Base-by-base conservation (phyloP, 2,888 invertebrate genomes). In the Rhagophthalmus giganteus region DNA sequence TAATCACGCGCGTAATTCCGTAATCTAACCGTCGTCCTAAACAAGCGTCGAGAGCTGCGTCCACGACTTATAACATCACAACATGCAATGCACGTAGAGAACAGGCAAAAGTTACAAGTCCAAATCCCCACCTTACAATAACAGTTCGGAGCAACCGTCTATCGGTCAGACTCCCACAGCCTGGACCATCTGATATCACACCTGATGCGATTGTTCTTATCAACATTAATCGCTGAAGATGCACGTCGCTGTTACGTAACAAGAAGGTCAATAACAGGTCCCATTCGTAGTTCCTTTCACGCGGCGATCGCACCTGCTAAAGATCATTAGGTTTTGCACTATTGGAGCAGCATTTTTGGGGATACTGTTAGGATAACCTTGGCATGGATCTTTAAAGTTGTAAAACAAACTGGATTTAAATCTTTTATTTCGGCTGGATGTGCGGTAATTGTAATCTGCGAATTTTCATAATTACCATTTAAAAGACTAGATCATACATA, bases 121-220 rank as follows among this genome's bases (percentile, higher is more conserved):
- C 35, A 37, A 41, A 42, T 46, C 52, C 52, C 52, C 52, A 52
- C 52, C 41, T 49, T 35, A 4, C 15, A 30, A 11, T 12, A 12
- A 12, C 9, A 24, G 24, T 20, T 37, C 9, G 26, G 31, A 25
- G 49, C 35, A 14, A 26, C 26, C 34, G 34, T 35, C 42, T 42
- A 46, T 41, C 35, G 37, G 40, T 47, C 52, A 52, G 52, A 52
- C 52, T 52, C 52, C 52, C 41, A 52, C 52, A 47, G 41, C 35
- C 26, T 33, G 46, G 52, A 41, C 52, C 52, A 42, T 37, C 27
- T 11, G 14, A 41, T 11, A 31, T 35, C 25, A n/a, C 40, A 45
- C 45, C 39, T 50, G 44, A 10, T 8, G 6, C 14, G 25, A 34
- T 33, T 11, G 26, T 4, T n/a, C 44, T 38, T 38, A 38, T 38